phyloP scores from a whole-genome alignment of 53 echinoderm and acorn worm genomes.

The Holothuria scabra region DNA sequence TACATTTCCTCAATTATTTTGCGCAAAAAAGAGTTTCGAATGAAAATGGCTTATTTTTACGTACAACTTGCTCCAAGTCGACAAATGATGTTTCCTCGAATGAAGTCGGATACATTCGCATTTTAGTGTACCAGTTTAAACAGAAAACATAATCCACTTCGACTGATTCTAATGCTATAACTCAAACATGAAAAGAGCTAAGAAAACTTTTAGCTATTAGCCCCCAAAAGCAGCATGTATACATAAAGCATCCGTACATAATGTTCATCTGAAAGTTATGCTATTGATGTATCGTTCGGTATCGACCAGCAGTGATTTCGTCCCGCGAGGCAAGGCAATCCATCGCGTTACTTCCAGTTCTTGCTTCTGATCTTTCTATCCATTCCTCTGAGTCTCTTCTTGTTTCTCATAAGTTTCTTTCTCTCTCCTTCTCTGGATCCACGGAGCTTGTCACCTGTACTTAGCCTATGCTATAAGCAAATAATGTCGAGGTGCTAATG shows the following conservation, averaged over 20 bases:
- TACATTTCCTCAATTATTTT: too few species aligned
- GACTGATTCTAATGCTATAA: too few species aligned
- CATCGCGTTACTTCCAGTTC: conserved; percentile 25
- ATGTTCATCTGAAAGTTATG: background rate
- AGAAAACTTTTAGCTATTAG: too few species aligned
- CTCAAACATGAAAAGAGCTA: too few species aligned
- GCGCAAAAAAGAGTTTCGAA: too few species aligned
- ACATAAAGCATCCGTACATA: conserved; percentile 13
- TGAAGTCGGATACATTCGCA: too few species aligned
- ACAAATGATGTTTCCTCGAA: too few species aligned
- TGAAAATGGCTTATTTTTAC: too few species aligned
- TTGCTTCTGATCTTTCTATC: conserved; percentile 27
- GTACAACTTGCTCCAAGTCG: too few species aligned
- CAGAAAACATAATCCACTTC: too few species aligned
- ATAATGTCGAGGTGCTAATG: conserved; percentile 35
- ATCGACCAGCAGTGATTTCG: conserved; percentile 11
- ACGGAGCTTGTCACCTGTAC: conserved; percentile 41
- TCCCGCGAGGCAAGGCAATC: conserved; percentile 26
- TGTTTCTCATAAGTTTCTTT: background rate
- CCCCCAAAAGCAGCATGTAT: too few species aligned
- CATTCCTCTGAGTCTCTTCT: background rate
- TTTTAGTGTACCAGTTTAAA: too few species aligned
- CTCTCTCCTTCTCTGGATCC: background rate
- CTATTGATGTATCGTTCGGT: conserved; percentile 15
- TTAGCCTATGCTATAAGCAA: conserved; percentile 40